phyloP scores from a whole-genome alignment of 2,113 vertebrate genomes.

The Sterna hirundo region DNA sequence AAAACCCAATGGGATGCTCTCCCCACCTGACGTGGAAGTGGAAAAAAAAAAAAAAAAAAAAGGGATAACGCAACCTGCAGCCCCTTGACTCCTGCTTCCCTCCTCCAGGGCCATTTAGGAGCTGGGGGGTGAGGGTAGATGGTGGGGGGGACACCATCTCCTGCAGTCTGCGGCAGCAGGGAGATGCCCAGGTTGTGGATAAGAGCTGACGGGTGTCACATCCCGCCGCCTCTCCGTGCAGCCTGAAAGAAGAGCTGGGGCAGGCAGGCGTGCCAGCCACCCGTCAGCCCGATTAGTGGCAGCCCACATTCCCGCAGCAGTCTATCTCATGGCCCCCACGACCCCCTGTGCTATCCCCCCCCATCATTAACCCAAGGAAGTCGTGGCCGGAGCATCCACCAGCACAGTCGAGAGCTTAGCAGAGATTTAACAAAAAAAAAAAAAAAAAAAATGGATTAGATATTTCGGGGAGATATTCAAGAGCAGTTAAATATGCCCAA shows the following conservation, averaged over 20 bases:
- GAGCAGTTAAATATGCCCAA: slow-evolving; percentile 34
- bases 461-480: slow-evolving; percentile 11
- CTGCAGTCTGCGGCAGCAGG: background rate
- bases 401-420: background rate
- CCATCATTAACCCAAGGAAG: background rate
- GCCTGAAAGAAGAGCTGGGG: background rate
- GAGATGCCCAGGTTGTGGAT: background rate
- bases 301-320: background rate
- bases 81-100: background rate
- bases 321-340: background rate
- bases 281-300: background rate
- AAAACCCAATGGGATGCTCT: background rate
- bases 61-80: background rate
- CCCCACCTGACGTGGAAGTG: background rate
- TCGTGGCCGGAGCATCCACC: background rate
- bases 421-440: background rate
- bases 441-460: background rate
- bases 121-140: background rate
- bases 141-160: background rate
- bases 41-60: accelerated
- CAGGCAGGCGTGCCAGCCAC: accelerated
- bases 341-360: background rate
- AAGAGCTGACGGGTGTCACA: background rate
- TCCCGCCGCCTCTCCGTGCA: background rate
- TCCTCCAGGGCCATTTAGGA: background rate